Conservation (phyloP, 2,113 vertebrate genomes). For the Calidris pygmaea region DNA sequence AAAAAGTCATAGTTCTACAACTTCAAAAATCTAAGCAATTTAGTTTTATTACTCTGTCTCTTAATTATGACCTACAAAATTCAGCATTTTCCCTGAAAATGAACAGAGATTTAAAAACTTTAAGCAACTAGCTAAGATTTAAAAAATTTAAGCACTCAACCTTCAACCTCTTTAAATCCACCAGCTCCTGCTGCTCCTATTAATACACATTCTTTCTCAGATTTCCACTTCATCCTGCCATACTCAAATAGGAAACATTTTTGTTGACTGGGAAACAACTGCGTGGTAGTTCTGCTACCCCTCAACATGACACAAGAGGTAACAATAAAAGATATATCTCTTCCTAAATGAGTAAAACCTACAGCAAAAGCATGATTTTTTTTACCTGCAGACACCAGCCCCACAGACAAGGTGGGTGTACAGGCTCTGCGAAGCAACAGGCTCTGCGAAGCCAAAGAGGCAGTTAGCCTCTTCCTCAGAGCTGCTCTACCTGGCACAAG, state of each 20-base stretch:
- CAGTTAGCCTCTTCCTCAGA: neutral
- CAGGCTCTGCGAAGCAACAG: neutral
- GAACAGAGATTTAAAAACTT: neutral
- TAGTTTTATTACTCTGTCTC: neutral
- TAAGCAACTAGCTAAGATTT: neutral
- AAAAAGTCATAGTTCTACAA: neutral
- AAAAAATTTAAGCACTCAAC: neutral
- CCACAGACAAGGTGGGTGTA: neutral
- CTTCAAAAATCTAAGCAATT: conserved; percentile 13
- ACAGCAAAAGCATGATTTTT: neutral
- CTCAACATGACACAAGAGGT: neutral
- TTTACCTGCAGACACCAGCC: neutral
- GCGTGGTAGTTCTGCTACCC: neutral
- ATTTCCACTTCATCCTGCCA: conserved; percentile 1
- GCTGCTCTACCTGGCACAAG: neutral
- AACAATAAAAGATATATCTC: neutral
- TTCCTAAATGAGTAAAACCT: neutral
- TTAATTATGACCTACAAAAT: neutral
- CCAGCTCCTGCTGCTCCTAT: neutral
- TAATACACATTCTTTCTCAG: conserved; percentile 22
- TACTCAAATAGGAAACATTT: neutral
- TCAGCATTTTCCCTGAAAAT: neutral
- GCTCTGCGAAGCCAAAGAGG: neutral
- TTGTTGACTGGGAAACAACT: neutral
- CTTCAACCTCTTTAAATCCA: neutral